Evolutionary conservation across 2,113 vertebrate species (phyloP).

Genomic region (Mixornis gularis): DNA sequence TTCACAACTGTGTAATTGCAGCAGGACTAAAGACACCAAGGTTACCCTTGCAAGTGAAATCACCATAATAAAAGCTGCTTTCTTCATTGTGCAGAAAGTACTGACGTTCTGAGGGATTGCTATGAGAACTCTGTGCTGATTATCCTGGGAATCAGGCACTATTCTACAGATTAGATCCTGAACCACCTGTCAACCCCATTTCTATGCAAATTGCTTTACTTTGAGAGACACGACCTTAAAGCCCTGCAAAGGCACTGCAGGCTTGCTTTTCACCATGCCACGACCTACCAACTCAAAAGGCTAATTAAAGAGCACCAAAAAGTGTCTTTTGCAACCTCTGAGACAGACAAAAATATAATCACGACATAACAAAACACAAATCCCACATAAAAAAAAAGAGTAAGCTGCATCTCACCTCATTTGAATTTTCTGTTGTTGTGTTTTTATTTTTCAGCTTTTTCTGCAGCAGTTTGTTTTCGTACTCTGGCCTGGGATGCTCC

Average conservation of each 20-base stretch:
- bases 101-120: background rate
- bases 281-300: background rate
- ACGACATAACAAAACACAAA: background rate
- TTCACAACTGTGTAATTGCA: background rate
- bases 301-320: background rate
- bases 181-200: background rate
- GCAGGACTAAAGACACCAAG: background rate
- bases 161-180: background rate
- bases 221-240: background rate
- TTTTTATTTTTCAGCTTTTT: constrained; percentile 82
- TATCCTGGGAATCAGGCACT: background rate
- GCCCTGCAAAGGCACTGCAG: background rate
- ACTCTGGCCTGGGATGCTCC: constrained; percentile 92
- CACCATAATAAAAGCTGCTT: background rate
- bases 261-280: background rate
- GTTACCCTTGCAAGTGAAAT: background rate
- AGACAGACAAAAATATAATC: background rate
- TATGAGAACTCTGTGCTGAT: background rate
- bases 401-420: constrained; percentile 69
- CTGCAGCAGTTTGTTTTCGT: constrained; percentile 87
- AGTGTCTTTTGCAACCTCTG: background rate
- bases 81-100: background rate
- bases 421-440: constrained; percentile 60
- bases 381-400: background rate
- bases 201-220: background rate